Evolutionary conservation across 2,888 invertebrate genomes (phyloP).

Genomic region (Mythimna pallens): DNA sequence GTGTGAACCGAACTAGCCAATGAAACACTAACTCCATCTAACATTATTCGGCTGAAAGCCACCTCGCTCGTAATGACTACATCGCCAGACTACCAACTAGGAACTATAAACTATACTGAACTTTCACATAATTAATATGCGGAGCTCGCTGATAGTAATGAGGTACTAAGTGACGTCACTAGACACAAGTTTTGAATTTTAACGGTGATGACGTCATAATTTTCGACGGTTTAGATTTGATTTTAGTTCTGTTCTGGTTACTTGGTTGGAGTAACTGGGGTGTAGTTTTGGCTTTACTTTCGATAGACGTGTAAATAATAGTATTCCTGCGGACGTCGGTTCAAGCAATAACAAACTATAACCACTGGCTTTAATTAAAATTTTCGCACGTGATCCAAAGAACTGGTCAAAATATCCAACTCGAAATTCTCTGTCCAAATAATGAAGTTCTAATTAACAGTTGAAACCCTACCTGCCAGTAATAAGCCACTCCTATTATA

Average conservation of each 20-base stretch:
- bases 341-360: neutral
- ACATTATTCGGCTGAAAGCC: slow-evolving; percentile 36
- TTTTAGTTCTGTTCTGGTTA: slow-evolving; percentile 14
- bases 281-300: neutral
- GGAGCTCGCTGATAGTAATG: slow-evolving; percentile 59
- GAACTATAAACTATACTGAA: slow-evolving; percentile 49
- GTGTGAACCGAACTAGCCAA: slow-evolving; percentile 24
- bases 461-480: neutral
- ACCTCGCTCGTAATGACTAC: slow-evolving; percentile 40
- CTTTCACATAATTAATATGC: slow-evolving; percentile 62
- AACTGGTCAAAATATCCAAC: neutral
- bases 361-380: no score
- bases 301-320: neutral
- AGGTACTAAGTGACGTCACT: slow-evolving; percentile 60
- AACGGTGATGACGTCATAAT: slow-evolving; percentile 21
- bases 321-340: neutral
- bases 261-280: neutral
- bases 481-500: slow-evolving; percentile 10
- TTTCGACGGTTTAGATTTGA: slow-evolving; percentile 12
- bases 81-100: slow-evolving; percentile 39
- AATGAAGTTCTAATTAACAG: slow-evolving; percentile 4
- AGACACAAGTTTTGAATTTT: slow-evolving; percentile 36
- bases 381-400: no score
- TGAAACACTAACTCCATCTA: slow-evolving; percentile 45
- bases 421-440: neutral